These are phyloP conservation scores for Chrysolina oricalcia DNA, from an alignment of 2,888 invertebrate genomes.

Conservation along the genomic window DNA sequence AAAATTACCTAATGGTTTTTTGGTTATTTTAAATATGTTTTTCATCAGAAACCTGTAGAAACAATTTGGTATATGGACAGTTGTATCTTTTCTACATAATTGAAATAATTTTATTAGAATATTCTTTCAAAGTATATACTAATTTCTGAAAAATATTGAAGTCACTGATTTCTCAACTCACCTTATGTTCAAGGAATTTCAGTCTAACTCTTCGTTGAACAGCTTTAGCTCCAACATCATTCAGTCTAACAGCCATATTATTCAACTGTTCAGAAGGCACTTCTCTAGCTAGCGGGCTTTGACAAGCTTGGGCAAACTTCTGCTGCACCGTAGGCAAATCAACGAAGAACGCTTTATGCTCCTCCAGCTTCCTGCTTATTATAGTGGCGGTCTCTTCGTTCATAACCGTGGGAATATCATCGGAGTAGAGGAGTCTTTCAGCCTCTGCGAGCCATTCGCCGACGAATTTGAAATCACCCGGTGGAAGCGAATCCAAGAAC, in stretches of 20 bases:
- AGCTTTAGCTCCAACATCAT: constrained; percentile 83
- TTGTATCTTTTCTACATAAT: no score
- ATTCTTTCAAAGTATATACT: no score
- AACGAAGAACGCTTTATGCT: constrained; percentile 92
- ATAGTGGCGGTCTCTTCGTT: constrained; percentile 92
- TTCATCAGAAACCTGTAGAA: no score
- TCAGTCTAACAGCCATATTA: constrained; percentile 86
- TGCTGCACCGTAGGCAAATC: constrained; percentile 85
- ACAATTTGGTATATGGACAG: no score
- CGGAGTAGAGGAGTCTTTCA: constrained; percentile 85
- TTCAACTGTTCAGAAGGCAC: constrained; percentile 87
- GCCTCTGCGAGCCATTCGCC: constrained; percentile 94
- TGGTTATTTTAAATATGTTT: no score
- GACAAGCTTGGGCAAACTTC: constrained; percentile 84
- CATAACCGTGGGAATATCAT: constrained; percentile 87
- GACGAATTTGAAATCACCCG: constrained; percentile 84
- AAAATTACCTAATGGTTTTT: no score
- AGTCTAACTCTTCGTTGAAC: constrained; percentile 88
- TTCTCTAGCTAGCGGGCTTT: constrained; percentile 79
- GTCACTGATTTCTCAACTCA: no score
- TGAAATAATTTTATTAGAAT: no score
- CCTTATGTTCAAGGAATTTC: constrained; percentile 93
- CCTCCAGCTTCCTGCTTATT: constrained; percentile 90
- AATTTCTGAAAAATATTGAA: no score
- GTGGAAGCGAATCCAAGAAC: constrained; percentile 88